phyloP scores from a whole-genome alignment of 1,140 invertebrate species.

The Theocolax elegans region DNA sequence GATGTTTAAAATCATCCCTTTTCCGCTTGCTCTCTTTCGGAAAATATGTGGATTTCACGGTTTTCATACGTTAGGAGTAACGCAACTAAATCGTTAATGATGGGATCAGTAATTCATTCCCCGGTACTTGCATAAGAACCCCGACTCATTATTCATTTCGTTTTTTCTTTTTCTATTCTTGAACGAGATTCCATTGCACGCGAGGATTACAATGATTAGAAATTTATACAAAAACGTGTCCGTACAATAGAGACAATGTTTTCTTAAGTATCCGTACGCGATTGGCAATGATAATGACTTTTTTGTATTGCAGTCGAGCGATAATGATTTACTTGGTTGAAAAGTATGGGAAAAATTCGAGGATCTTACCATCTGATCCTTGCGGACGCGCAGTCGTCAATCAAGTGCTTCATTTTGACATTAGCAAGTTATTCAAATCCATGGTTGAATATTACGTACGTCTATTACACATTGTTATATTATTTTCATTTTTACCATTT shows the following conservation, averaged over 20 bases:
- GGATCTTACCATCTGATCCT: constrained; percentile 77
- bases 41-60: too few species aligned
- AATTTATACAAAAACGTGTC: background rate
- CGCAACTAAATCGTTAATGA: background rate
- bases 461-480: background rate
- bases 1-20: too few species aligned
- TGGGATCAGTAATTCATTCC: background rate
- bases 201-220: background rate
- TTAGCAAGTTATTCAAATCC: constrained; percentile 73
- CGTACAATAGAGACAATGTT: too few species aligned
- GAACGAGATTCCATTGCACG: background rate
- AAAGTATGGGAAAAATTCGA: constrained; percentile 75
- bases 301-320: constrained; percentile 73
- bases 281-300: too few species aligned
- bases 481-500: too few species aligned
- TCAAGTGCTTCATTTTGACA: constrained; percentile 78
- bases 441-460: constrained; percentile 72
- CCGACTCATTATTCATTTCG: background rate
- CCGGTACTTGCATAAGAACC: background rate
- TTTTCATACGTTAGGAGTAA: too few species aligned
- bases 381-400: constrained; percentile 76
- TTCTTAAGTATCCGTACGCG: too few species aligned
- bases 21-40: too few species aligned
- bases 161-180: background rate
- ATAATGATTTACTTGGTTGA: constrained; percentile 78